phyloP scores from a whole-genome alignment of 2,797 vertebrate genomes.

The Pseudotriccus pelzelni region DNA sequence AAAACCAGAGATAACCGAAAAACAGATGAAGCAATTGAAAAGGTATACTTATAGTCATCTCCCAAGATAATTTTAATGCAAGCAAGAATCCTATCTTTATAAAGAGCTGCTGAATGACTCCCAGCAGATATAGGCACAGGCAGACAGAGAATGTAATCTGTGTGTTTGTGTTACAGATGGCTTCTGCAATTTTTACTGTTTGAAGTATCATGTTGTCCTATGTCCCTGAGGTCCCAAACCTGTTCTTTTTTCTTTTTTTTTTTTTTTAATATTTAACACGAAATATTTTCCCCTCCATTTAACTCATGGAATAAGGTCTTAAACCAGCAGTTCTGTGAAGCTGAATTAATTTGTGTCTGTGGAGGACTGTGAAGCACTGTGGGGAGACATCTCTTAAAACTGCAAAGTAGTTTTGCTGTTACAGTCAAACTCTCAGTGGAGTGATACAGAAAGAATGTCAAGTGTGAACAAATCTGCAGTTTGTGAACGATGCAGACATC shows the following conservation, averaged over 20 bases:
- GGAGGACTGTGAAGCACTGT: not conserved
- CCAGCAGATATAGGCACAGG: not conserved
- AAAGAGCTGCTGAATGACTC: not conserved
- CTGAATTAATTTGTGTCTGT: slow-evolving; percentile 33
- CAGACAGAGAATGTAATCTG: not conserved
- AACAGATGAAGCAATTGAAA: not conserved
- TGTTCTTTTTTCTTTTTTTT: not conserved
- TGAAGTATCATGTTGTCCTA: not conserved
- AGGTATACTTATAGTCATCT: not conserved
- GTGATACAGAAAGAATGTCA: not conserved
- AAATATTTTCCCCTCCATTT: slow-evolving; percentile 8
- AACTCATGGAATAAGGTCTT: not conserved
- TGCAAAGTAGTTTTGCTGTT: slow-evolving; percentile 15
- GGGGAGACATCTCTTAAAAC: slow-evolving; percentile 13
- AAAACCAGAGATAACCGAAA: not conserved
- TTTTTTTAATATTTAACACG: not conserved
- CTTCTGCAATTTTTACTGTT: not conserved
- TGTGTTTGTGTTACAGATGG: not conserved
- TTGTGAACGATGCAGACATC: not conserved
- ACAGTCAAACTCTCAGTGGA: not conserved
- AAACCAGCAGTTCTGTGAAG: not conserved
- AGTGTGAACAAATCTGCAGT: slow-evolving; percentile 8
- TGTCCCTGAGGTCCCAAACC: not conserved
- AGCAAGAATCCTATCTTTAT: not conserved
- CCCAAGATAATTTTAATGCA: not conserved